Evolutionary conservation across 2,113 vertebrate species (phyloP), one percentile per base, ranked within the genome.

Genomic region (Cheilinus undulatus): DNA sequence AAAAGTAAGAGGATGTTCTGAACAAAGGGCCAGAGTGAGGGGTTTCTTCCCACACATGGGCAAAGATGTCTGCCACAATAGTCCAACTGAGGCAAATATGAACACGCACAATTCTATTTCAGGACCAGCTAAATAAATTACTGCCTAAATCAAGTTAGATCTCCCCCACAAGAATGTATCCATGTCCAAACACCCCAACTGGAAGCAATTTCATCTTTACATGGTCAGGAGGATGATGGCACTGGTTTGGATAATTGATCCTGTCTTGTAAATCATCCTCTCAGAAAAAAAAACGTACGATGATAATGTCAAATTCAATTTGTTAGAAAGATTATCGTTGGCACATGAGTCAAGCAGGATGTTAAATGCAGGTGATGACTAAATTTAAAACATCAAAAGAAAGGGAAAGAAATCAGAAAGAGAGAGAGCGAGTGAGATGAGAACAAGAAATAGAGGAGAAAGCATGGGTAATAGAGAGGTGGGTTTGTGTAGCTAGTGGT

Each of bases 111-210:
- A 59, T 85, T 77, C 91, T 91, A 90, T 92, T 93, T 90, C 75
- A 66, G 78, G 88, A 82, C 38, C 64, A 13, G 71, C 83, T 93
- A 93, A 93, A 91, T 81, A 79, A 80, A 87, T 93, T 93, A 92
- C 14, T 12, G 72, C 4, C 64, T 19, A 86, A 93, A 93, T 89
- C 74, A 60, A 84, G 83, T 93, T 94, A 92, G 54, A 50, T 64
- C 80, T 88, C 71, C 76, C 82, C 80, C 57, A 20, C 78, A 85
- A 81, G 78, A 86, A 90, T 85, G 71, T 69, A 81, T 90, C 83
- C 87, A 85, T 82, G 87, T 88, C 79, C 85, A 80, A 87, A 83
- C 83, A 64, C 38, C 77, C 76, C 66, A 73, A 57, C 76, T 73
- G 78, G 69, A 87, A 84, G 83, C 86, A 69, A 88, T 88, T 76